Evolutionary conservation across 2,113 vertebrate species (phyloP), one percentile per base, ranked within the genome.

Genomic region (Centropus bengalensis): DNA sequence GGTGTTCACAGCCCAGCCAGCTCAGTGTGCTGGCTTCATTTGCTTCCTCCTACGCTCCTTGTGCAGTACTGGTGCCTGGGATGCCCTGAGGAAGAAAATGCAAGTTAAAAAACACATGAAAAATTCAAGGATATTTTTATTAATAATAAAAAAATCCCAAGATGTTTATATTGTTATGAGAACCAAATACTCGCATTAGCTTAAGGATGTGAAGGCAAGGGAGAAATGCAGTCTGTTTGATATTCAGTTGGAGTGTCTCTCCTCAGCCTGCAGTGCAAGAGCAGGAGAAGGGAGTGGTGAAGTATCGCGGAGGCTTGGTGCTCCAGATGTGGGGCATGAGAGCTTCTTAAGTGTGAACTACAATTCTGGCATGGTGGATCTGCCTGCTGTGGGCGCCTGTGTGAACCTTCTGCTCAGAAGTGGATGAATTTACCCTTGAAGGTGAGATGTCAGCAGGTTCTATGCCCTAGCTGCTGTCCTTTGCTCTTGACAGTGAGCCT

Each of bases 81-180:
- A 63, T 56, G 59, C 85, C 88, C 90, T 8, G 38, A 67, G 44
- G 81, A 81, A 47, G 52, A 27, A 80, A 44, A 64, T 12, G 19
- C 51, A 47, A 88, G 64, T 89, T 82, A 73, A 86, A 85, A 94
- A 89, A 40, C 55, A 49, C 90, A 79, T 92, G 68, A 96, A 97
- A 96, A 91, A 95, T 88, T 51, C 93, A 89, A 64, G 77, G 68
- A 76, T 38, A 82, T 89, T 66, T 94, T 95, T 92, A 60, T 47
- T 67, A 88, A 20, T 85, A 75, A 87, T 64, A 70, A 85, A 64
- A 69, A 86, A 89, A 36, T 28, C 30, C 45, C 58, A 40, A 7
- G 38, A 11, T 75, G 45, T 93, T 95, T 80, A 36, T 18, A 4
- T 59, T 84, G 66, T 82, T 73, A n/a, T 77, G 87, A 24, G 91